Base-by-base conservation (phyloP, 2,888 invertebrate genomes). In the Prionchulus punctatus region DNA sequence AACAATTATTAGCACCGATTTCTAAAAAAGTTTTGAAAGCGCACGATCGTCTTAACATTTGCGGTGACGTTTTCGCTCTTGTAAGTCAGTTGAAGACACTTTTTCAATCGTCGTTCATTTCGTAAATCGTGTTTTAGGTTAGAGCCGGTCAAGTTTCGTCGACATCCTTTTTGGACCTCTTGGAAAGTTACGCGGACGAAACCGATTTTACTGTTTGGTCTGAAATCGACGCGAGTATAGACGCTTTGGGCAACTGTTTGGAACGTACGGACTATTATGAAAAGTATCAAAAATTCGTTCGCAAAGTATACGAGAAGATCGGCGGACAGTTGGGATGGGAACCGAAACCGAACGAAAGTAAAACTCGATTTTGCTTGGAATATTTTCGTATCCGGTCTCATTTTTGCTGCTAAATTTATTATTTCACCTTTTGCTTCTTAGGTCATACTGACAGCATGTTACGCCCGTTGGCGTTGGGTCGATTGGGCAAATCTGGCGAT, bases 141-240 rank as follows among this genome's bases (percentile, higher is more conserved):
- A 21, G 85, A 76, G 85, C 90, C 2, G 91, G 91, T 0, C 80
- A 82, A 62, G 80, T 82, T 2, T 80, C 82, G 58, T 86, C 89
- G 15, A 82, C 83, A 0, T 74, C 86, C 70, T 83, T 85, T 1
- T 75, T 94, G 54, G 81, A 84, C 67, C 77, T 92, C n/a, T 81
- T 89, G 68, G 80, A 83, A 65, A 86, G 89, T 0, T 90, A 83
- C 70, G 79, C 80, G 60, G 81, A 84, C 63, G 91, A 94, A 72
- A 82, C 81, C 42, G 86, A 91, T 73, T 94, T 84, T 75, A 89
- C 90, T 0, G 92, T 92, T 0, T 94, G 92, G 92, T 84, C 82
- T 4, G 83, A 83, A 1, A 82, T 89, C 62, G 80, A 81, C 45
- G 84, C 82, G 70, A 84, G 85, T 64, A 74, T 91, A 55, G 79